Evolutionary conservation across 2,888 invertebrate genomes (phyloP), one percentile per base, ranked within the genome.

Genomic region (Macrostomum cliftonense): DNA sequence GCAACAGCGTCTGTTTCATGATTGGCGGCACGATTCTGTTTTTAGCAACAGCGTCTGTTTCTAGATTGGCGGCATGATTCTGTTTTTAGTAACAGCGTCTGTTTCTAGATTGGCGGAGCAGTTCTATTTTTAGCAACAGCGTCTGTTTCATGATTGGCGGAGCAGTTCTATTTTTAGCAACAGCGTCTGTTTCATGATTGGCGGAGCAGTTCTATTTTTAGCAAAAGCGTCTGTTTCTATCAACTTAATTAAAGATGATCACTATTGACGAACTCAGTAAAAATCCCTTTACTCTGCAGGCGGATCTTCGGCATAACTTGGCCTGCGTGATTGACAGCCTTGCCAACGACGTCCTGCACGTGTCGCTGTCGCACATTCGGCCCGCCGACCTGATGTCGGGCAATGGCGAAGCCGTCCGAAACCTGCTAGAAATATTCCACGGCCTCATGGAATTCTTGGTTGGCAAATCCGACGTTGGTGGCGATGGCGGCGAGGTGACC

Each of bases 261-360:
- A n/a, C n/a, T n/a, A n/a, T n/a, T n/a, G n/a, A n/a, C n/a, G n/a
- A n/a, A n/a, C n/a, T n/a, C n/a, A n/a, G n/a, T n/a, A n/a, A n/a
- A n/a, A n/a, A n/a, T n/a, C 28, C 28, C 9, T 28, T 28, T 7
- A 28, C 4, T 7, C 9, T 28, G 4, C 55, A 55, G 45, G 63
- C 66, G 49, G 68, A 69, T 59, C 64, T 67, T 52, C 58, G 63
- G 4, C 65, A 68, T 53, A 69, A 69, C 52, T 57, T 62, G 44
- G 65, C 67, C 55, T 52, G 54, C 5, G 64, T 69, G 16, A 65
- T 69, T 21, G 64, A 68, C 55, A 59, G 63, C 0, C 54, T 69
- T 36, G 62, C 67, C 1, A 54, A 58, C 36, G 65, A 67, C 46
- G 58, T 67, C 1, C 59, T 69, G 5, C 63, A 64, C 50, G 66